Conservation (phyloP, 2,888 invertebrate species). For the Cheilosia vernalis region DNA sequence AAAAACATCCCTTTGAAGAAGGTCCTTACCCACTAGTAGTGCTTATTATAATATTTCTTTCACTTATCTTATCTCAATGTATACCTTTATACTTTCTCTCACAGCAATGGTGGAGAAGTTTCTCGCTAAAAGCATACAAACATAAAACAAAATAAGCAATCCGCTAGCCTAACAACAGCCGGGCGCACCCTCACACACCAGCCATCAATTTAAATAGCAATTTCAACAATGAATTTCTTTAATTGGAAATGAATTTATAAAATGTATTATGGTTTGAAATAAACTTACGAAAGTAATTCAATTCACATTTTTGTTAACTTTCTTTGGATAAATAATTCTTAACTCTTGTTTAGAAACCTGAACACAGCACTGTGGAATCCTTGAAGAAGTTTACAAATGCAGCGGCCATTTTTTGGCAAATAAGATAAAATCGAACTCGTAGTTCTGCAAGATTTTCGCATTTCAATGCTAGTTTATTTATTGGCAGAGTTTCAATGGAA, state of each 20-base stretch:
- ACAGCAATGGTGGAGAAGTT: conserved; percentile 71
- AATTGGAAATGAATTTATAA: conserved; percentile 47
- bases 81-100: conserved; percentile 56
- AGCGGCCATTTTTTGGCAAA: no score
- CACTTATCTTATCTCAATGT: background rate
- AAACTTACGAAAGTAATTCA: conserved; percentile 24
- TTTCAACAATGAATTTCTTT: conserved; percentile 34
- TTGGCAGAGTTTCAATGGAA: no score
- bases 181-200: conserved; percentile 58
- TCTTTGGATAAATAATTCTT: background rate
- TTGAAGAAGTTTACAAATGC: no score
- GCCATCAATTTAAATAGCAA: conserved; percentile 29
- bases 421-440: no score
- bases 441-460: no score
- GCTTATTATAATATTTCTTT: background rate
- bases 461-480: no score
- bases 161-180: conserved; percentile 40
- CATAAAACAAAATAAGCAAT: conserved; percentile 20
- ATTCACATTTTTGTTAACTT: conserved; percentile 13
- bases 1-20: background rate
- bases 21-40: background rate
- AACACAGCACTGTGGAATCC: no score
- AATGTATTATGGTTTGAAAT: conserved; percentile 25
- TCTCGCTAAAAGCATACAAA: conserved; percentile 61
- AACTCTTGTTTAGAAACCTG: background rate